Evolutionary conservation across 2,113 vertebrate genomes (phyloP), one percentile per base, ranked within the genome.

Genomic region (Panthera uncia): DNA sequence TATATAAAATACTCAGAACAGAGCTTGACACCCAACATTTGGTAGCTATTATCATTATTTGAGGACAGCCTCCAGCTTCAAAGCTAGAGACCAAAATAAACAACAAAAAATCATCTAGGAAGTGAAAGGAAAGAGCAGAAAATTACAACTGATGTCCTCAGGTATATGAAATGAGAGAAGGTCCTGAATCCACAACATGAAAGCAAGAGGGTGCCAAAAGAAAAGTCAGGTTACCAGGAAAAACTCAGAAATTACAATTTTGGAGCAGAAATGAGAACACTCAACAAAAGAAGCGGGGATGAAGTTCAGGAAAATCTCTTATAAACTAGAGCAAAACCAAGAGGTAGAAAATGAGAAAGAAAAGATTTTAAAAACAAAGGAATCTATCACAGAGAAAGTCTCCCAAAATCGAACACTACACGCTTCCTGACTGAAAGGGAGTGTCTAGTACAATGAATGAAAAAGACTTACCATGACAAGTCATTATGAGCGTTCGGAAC

Each of bases 11-110:
- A n/a, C 19, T 78, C 57, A 76, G 31, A 92, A 61, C 21, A 73
- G 65, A 29, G 65, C 13, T 74, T 68, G 50, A 50, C 38, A 76
- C 5, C 38, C 55, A 50, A 33, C 73, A 83, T 84, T 79, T 38
- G 4, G 36, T 66, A 80, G 25, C 9, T 52, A 29, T 41, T 74
- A 21, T 65, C 48, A 82, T 29, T 36, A 50, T 36, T 45, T 74
- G 82, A 82, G 66, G 41, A 80, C 55, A 91, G 52, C 23, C 52
- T 81, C 81, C 78, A 45, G 13, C 71, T 69, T 63, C 61, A 81
- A 83, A 95, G 45, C 23, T n/a, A 95, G 50, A 89, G 52, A 48
- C 18, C 14, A 78, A 94, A 83, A 92, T 52, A 90, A 73, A 87
- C 73, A 78, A 76, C 29, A 65, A 38, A 48, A 23, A 16, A 76